Evolutionary conservation across 2,113 vertebrate genomes (phyloP).

Genomic region (Azemiops feae): DNA sequence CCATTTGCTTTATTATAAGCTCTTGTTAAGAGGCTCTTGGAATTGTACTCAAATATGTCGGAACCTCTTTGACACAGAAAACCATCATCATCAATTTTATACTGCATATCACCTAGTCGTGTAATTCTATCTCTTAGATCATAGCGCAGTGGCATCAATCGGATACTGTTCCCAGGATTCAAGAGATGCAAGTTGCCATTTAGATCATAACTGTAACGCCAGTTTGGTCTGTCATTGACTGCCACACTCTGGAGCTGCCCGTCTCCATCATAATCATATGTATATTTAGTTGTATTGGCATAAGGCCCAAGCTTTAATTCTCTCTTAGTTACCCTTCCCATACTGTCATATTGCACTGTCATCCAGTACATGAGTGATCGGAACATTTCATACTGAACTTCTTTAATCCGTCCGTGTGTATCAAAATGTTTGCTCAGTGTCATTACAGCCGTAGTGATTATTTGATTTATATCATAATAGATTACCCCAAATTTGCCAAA

Average conservation of each 20-base stretch:
- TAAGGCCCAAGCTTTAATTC: conserved; percentile 98
- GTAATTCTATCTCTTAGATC: conserved; percentile 96
- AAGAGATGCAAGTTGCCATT: conserved; percentile 96
- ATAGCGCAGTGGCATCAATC: conserved; percentile 91
- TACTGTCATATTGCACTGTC: conserved; percentile 98
- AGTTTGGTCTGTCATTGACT: conserved; percentile 96
- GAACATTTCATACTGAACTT: conserved; percentile 98
- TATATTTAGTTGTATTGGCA: conserved; percentile 97
- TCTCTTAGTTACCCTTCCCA: conserved; percentile 94
- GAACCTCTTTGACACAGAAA: conserved; percentile 90
- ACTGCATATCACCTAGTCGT: conserved; percentile 91
- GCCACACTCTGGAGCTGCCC: conserved; percentile 95
- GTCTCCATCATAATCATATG: conserved; percentile 95
- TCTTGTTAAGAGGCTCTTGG: conserved; percentile 90
- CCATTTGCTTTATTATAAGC: conserved; percentile 90
- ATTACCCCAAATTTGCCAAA: conserved; percentile 99
- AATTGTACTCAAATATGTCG: conserved; percentile 96
- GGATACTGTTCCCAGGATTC: conserved; percentile 91
- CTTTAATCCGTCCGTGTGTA: conserved; percentile 96
- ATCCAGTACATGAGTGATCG: conserved; percentile 99
- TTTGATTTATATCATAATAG: conserved; percentile 98
- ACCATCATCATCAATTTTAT: conserved; percentile 93
- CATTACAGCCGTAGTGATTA: conserved; percentile 98
- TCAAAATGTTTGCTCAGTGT: conserved; percentile 98
- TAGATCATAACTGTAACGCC: conserved; percentile 98